Conservation (phyloP, 2,888 invertebrate species). For the Penaeus monodon region DNA sequence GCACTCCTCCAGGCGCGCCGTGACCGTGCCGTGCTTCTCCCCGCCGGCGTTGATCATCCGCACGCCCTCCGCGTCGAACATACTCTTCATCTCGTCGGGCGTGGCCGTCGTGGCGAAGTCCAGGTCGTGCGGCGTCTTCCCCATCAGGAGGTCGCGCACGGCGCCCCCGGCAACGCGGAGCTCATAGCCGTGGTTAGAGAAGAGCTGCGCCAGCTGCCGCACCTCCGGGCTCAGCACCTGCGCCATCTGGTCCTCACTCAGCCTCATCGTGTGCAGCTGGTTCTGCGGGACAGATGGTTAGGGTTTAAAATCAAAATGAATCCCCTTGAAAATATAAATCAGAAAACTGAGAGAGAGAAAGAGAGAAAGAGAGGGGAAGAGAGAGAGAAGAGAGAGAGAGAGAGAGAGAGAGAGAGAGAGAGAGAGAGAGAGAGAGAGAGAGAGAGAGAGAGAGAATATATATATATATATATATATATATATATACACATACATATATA, state of each 20-base stretch:
- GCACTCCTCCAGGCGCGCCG: slow-evolving; percentile 92
- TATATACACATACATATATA: no score
- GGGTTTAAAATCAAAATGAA: no score
- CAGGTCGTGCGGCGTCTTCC: slow-evolving; percentile 85
- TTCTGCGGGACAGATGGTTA: no score
- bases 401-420: no score
- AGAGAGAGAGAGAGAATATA: no score
- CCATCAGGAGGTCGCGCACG: slow-evolving; percentile 80
- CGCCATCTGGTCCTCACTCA: slow-evolving; percentile 82
- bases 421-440: no score
- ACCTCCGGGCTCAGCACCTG: slow-evolving; percentile 88
- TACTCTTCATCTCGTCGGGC: slow-evolving; percentile 93
- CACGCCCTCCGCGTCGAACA: slow-evolving; percentile 86
- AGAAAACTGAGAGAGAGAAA: no score
- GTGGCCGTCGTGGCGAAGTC: slow-evolving; percentile 99
- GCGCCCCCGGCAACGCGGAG: slow-evolving; percentile 77
- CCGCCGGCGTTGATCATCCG: slow-evolving; percentile 90
- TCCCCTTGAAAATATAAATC: no score
- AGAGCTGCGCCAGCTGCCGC: slow-evolving; percentile 78
- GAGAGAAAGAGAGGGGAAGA: no score
- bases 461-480: no score
- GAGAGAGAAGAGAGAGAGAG: no score
- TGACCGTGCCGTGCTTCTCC: slow-evolving; percentile 96
- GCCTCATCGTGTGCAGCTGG: slow-evolving; percentile 73
- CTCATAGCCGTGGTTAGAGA: slow-evolving; percentile 96